Base-by-base conservation (phyloP, 1,140 invertebrate species). In the Drosophila pallidifrons region DNA sequence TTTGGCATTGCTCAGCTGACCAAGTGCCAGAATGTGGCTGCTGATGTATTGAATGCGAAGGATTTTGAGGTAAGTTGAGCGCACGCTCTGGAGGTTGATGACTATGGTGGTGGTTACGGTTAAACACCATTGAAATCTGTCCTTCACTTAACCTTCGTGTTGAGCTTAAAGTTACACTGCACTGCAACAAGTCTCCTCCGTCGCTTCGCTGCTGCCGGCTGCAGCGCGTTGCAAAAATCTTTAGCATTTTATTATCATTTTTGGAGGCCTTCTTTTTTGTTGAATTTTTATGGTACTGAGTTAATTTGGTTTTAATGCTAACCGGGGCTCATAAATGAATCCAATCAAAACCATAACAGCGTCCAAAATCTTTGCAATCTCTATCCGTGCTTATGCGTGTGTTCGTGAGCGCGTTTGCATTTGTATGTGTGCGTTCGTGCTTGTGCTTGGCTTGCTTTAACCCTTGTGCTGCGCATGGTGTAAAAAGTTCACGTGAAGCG, bases 1-100 rank as follows among this genome's bases (percentile, higher is more conserved):
- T 95, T 95, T 87, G 98, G 97, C 46, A 98, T 98, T 52, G 93
- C 93, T 41, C 87, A 94, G 58, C 93, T 95, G 20, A 8, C 66
- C 11, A 97, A 97, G 93, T 95, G 96, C 7, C 92, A 94, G 68
- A 94, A 94, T 86, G 10, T 89, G 28, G 63, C 32, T 8, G 93
- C 96, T 5, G 79, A 93, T 70, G 92, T 93, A 51, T 45, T 92
- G 57, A 93, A 96, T 92, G 86, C 96, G 2, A 96, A 95, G 81
- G 93, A 97, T 88, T 95, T 95, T 91, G 79, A 95, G 92, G 96
- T 96, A 94, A 94, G 93, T 93, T 63, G 32, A 68, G 55, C 25
- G 38, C 25, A 7, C 10, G 13, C 46, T 43, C 46, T 52, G 54
- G 54, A 58, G 52, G 38, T 60, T 41, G 38, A 13, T 41, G 38